These are phyloP conservation scores for Eledona agricola DNA, from an alignment of 2,888 invertebrate species.

Conservation along the genomic window DNA sequence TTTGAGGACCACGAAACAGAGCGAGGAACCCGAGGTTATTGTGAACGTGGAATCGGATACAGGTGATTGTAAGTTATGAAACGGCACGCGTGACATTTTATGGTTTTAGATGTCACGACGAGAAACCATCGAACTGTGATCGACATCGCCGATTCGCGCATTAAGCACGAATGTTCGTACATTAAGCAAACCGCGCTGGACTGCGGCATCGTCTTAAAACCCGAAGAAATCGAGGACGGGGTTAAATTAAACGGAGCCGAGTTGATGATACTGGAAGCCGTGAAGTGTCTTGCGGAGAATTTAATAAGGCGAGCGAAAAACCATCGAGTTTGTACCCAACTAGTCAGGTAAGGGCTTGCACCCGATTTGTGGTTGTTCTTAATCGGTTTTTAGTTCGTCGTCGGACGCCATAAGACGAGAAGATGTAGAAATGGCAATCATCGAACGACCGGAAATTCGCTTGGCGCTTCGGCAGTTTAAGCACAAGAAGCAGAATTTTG, in stretches of 20 bases:
- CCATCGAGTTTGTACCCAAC: constrained; percentile 47
- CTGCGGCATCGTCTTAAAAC: constrained; percentile 61
- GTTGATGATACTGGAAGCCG: constrained; percentile 65
- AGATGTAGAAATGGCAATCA: constrained; percentile 46
- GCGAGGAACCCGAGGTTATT: constrained; percentile 28
- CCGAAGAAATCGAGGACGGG: constrained; percentile 63
- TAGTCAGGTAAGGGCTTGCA: constrained; percentile 49
- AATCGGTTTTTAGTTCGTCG: constrained; percentile 10
- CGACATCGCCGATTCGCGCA: constrained; percentile 48
- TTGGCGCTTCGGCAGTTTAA: constrained; percentile 43
- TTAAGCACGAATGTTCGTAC: constrained; percentile 57
- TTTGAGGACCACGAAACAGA: no score
- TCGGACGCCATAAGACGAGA: constrained; percentile 37
- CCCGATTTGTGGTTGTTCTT: constrained; percentile 11
- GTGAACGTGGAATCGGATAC: constrained; percentile 40
- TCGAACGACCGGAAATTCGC: constrained; percentile 48
- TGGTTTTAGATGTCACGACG: constrained; percentile 24
- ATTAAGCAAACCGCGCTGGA: constrained; percentile 62
- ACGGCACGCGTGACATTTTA: no score
- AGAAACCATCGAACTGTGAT: constrained; percentile 30
- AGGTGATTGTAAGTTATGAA: constrained; percentile 27
- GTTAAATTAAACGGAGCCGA: constrained; percentile 62
- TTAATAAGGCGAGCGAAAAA: constrained; percentile 57
- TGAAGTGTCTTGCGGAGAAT: constrained; percentile 66
- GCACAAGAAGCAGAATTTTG: constrained; percentile 42